A percentile compares a stretch with the other conserved stretches of the same genome.
Evolutionary conservation across 2,113 vertebrate genomes (phyloP).

Genomic region (Tachysurus fulvidraco): DNA sequence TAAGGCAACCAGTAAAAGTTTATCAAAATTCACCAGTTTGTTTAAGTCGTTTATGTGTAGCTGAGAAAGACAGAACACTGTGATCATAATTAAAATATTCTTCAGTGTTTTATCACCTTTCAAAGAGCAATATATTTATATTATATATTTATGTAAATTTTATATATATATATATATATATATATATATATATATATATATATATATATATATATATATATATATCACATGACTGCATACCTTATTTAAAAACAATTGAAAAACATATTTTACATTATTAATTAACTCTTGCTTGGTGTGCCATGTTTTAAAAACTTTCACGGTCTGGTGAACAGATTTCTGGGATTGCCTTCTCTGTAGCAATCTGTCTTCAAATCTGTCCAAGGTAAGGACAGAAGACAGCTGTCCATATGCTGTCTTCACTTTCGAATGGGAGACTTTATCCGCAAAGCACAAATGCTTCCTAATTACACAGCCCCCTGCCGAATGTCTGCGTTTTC

Average conservation of each 20-base stretch:
- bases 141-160: too few relatives aligned
- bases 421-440: neutral
- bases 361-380: slow-evolving; percentile 15
- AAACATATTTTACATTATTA: neutral
- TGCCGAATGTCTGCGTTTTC: neutral
- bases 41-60: neutral
- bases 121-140: neutral
- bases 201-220: too few relatives aligned
- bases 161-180: too few relatives aligned
- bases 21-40: neutral
- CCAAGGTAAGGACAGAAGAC: neutral
- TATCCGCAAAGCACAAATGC: neutral
- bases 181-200: too few relatives aligned
- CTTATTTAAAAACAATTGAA: too few relatives aligned
- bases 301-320: neutral
- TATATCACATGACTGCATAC: too few relatives aligned
- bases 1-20: neutral
- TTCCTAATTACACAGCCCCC: neutral
- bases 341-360: neutral
- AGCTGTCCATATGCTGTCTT: neutral
- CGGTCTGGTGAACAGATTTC: neutral
- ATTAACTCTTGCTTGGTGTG: neutral
- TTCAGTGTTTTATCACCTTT: neutral
- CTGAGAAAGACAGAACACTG: too few relatives aligned
- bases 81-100: neutral